phyloP scores from a whole-genome alignment of 2,113 vertebrate species.

The Hylia prasina region DNA sequence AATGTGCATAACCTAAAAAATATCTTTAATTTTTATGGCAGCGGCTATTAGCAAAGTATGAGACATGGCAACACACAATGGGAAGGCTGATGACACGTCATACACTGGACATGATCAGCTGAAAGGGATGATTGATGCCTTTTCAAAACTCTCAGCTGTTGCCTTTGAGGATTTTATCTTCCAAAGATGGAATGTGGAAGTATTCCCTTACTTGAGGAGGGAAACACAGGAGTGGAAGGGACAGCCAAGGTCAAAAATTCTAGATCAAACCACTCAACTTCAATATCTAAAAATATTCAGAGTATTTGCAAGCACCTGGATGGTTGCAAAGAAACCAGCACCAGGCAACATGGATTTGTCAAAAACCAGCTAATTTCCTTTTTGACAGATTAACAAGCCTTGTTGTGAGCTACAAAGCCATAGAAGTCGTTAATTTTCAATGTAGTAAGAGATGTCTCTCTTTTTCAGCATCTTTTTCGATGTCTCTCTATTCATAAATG shows the following conservation, averaged over 20 bases:
- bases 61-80: background rate
- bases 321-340: background rate
- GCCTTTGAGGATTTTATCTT: background rate
- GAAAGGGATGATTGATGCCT: background rate
- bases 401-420: background rate
- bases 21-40: background rate
- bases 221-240: background rate
- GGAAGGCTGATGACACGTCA: background rate
- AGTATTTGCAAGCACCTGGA: background rate
- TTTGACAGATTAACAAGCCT: background rate
- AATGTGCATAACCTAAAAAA: background rate
- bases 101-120: background rate
- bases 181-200: background rate
- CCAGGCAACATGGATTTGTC: background rate
- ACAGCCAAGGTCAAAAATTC: background rate
- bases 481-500: too few species aligned
- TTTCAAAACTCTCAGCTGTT: background rate
- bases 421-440: background rate
- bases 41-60: background rate
- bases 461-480: background rate
- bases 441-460: background rate
- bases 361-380: background rate
- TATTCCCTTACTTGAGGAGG: background rate
- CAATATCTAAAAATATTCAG: background rate
- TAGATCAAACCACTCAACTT: background rate